A percentile compares a stretch with the other conserved stretches of the same genome.
phyloP scores from a whole-genome alignment of 2,888 invertebrate species.

The Campaea margaritaria region DNA sequence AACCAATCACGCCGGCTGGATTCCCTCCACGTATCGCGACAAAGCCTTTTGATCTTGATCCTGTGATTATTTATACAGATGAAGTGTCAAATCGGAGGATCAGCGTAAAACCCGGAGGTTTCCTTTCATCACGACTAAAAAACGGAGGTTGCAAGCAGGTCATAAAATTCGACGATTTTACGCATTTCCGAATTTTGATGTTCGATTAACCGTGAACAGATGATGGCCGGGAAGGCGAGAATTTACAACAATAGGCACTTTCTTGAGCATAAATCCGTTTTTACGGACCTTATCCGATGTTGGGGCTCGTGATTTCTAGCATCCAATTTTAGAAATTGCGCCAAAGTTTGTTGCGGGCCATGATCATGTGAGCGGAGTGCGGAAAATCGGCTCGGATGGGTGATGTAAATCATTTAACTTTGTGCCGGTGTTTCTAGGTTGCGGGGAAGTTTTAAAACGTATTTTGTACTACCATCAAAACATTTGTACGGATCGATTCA shows the following conservation, averaged over 20 bases:
- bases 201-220: conserved; percentile 60
- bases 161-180: conserved; percentile 64
- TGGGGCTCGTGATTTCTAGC: conserved; percentile 37
- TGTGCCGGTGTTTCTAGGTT: conserved; percentile 2
- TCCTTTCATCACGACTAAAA: conserved; percentile 44
- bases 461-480: conserved; percentile 4
- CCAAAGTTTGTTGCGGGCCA: conserved; percentile 40
- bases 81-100: conserved; percentile 43
- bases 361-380: conserved; percentile 41
- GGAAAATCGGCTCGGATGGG: conserved; percentile 27
- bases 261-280: conserved; percentile 51
- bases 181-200: conserved; percentile 66
- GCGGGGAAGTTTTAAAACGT: conserved; percentile 10
- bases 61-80: conserved; percentile 41
- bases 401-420: conserved; percentile 38
- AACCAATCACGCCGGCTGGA: conserved; percentile 30
- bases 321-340: conserved; percentile 47
- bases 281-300: conserved; percentile 45
- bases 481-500: too few relatives aligned
- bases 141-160: conserved; percentile 50
- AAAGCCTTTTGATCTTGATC: conserved; percentile 33
- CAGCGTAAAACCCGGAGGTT: conserved; percentile 43
- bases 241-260: conserved; percentile 62
- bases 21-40: conserved; percentile 32
- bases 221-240: conserved; percentile 55